Evolutionary conservation across 2,797 vertebrate species (phyloP), one percentile per base, ranked within the genome.

Genomic region (Furcifer pardalis): DNA sequence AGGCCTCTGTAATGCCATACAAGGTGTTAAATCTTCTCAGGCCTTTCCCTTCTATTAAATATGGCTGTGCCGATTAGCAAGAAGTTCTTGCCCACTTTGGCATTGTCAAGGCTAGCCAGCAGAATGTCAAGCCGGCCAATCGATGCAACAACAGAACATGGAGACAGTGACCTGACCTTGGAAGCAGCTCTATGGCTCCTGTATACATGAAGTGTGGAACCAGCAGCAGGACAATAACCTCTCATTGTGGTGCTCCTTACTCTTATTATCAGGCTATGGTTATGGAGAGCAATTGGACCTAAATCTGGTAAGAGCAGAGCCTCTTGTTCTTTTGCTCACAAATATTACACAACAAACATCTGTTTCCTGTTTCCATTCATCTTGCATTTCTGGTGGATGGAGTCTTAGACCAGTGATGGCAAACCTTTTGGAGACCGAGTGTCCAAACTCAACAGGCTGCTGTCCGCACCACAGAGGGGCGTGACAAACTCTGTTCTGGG

Each of bases 21-120:
- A 72, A 84, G 76, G 76, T 84, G 76, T 79, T 84, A 79, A 79
- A 79, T 78, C 76, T 79, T 30, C 49, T 59, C 75, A 2, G 44
- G 75, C 35, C 23, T 19, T 77, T 77, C 32, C 25, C n/a, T 63
- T 62, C 76, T n/a, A 71, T 60, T 46, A 60, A 62, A 84, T 8
- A 49, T 13, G 42, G 56, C 66, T 23, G 23, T 15, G 5, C 19
- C 12, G 37, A 56, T 5, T 7, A 32, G 42, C 52, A 27, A 30
- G 56, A n/a, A 6, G 12, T 59, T 77, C 37, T 42, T 71, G 32
- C 49, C 27, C 46, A 5, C 7, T 17, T 25, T 40, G 35, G 44
- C 60, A 52, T 27, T 25, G 37, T 8, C 46, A 17, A 32, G 9
- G 5, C 3, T 10, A 44, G 40, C 69, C 40, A 72, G 25, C 21